These are phyloP conservation scores for Streptopelia turtur DNA, from an alignment of 2,797 vertebrate species.

Conservation along the genomic window DNA sequence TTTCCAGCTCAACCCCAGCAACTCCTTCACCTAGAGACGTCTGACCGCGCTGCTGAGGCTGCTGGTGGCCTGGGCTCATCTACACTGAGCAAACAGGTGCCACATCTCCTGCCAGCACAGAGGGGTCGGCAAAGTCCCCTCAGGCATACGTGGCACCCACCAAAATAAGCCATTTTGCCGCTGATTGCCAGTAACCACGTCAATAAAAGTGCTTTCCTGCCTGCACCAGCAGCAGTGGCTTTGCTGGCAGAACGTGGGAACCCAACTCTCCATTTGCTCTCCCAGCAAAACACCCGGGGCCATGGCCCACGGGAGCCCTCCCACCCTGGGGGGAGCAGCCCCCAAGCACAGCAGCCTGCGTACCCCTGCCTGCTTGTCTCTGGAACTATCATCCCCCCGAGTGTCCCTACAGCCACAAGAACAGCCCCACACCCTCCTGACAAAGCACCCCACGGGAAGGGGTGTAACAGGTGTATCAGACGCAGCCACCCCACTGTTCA, in stretches of 20 bases:
- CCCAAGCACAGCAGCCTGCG: background rate
- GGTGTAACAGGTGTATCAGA: fast-evolving
- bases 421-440: fast-evolving
- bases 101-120: background rate
- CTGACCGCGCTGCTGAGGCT: background rate
- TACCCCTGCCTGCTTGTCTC: background rate
- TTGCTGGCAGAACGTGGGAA: background rate
- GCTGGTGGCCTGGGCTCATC: background rate
- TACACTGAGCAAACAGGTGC: fast-evolving
- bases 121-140: background rate
- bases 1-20: background rate
- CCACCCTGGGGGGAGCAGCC: background rate
- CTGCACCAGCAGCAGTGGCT: background rate
- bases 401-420: background rate
- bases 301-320: fast-evolving
- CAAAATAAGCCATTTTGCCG: background rate
- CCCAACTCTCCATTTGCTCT: background rate
- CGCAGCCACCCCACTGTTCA: background rate
- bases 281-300: background rate
- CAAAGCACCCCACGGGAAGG: background rate
- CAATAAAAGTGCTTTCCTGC: background rate
- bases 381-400: fast-evolving
- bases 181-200: background rate
- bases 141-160: fast-evolving
- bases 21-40: background rate